phyloP scores from a whole-genome alignment of 2,113 vertebrate genomes.

The Pholis gunnellus region DNA sequence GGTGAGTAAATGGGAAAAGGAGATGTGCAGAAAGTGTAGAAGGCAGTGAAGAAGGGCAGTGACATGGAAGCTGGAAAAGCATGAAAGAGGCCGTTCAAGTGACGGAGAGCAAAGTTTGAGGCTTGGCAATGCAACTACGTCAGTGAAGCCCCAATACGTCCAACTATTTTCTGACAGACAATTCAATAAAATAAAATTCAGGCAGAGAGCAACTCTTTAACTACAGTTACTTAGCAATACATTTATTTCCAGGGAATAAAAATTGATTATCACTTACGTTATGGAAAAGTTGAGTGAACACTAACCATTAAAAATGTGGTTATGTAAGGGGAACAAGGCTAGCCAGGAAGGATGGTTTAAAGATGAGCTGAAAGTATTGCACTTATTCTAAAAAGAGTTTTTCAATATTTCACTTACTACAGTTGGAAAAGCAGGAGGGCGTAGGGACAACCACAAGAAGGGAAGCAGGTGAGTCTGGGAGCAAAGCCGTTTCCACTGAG shows the following conservation, averaged over 20 bases:
- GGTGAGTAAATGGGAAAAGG: conserved; percentile 38
- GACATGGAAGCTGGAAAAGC: conserved; percentile 19
- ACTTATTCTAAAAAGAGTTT: background rate
- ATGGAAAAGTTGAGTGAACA: background rate
- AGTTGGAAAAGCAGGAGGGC: background rate
- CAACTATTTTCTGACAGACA: background rate
- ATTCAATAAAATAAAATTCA: background rate
- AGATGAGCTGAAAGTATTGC: background rate
- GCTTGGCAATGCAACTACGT: background rate
- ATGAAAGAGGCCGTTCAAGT: background rate
- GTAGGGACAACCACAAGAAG: background rate
- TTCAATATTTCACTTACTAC: background rate
- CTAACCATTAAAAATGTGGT: background rate
- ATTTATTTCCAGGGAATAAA: background rate
- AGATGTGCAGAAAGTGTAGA: conserved; percentile 29
- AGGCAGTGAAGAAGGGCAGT: conserved; percentile 13
- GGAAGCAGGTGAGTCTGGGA: background rate
- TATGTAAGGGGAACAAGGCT: background rate
- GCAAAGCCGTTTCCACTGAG: conserved; percentile 12
- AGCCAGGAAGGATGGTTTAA: background rate
- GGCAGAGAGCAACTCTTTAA: background rate
- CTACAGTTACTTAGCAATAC: background rate
- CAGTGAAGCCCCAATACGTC: background rate
- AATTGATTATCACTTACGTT: background rate
- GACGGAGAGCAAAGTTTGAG: background rate